These are phyloP conservation scores for Erythrocercus mccallii DNA, from an alignment of 2,113 vertebrate species.

Conservation along the genomic window DNA sequence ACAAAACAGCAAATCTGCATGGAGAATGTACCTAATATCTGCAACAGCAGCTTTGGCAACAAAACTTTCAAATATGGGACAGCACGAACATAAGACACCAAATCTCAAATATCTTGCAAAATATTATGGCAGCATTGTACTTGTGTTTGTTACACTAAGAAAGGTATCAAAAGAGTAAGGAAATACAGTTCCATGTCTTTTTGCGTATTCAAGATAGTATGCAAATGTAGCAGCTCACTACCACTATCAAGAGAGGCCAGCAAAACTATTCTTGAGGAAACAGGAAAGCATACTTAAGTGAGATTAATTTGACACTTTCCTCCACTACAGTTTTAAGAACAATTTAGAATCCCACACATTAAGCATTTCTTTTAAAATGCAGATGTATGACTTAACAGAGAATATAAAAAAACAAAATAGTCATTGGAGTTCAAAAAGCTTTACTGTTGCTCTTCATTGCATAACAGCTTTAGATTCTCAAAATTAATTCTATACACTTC, in stretches of 20 bases:
- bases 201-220: background rate
- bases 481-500: background rate
- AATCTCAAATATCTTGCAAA: background rate
- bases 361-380: background rate
- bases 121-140: background rate
- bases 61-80: background rate
- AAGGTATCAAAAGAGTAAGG: background rate
- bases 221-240: background rate
- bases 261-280: background rate
- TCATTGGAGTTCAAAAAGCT: background rate
- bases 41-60: background rate
- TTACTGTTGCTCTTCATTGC: background rate
- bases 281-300: slow-evolving; percentile 17
- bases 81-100: background rate
- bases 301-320: slow-evolving; percentile 17
- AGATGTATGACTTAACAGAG: background rate
- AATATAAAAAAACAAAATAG: background rate
- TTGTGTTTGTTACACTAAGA: background rate
- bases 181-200: background rate
- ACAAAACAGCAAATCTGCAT: background rate
- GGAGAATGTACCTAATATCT: background rate
- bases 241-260: slow-evolving; percentile 35
- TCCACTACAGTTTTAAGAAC: background rate
- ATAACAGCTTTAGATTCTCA: background rate
- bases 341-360: background rate